phyloP scores from a whole-genome alignment of 1,140 invertebrate genomes.

The Dinothrombium tinctorium region DNA sequence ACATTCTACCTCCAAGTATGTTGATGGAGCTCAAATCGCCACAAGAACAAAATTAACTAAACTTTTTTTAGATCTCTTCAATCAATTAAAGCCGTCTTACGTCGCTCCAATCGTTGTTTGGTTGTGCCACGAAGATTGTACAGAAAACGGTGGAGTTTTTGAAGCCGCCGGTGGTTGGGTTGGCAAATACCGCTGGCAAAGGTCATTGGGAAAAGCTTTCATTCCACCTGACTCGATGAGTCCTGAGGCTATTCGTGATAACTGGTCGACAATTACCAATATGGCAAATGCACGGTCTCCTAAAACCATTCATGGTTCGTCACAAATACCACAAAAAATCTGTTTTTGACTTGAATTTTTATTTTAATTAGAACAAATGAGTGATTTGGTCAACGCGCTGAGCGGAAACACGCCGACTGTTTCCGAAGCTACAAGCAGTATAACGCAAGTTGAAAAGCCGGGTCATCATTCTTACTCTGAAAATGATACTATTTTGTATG shows the following conservation, averaged over 20 bases:
- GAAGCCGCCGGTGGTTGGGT: constrained; percentile 86
- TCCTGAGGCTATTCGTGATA: constrained; percentile 42
- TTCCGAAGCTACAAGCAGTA: too few relatives aligned
- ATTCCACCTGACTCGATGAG: constrained; percentile 23
- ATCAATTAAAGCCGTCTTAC: constrained; percentile 52
- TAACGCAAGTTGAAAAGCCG: constrained; percentile 2
- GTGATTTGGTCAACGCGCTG: background rate
- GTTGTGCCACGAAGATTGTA: constrained; percentile 71
- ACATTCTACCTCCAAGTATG: constrained; percentile 57
- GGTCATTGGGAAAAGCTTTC: constrained; percentile 41
- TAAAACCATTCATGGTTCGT: constrained; percentile 5
- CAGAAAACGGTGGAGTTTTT: constrained; percentile 60
- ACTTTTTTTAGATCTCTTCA: too few relatives aligned
- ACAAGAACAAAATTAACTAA: too few relatives aligned
- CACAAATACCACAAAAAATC: background rate
- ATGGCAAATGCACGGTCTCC: constrained; percentile 35
- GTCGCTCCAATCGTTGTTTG: constrained; percentile 83
- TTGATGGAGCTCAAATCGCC: too few relatives aligned
- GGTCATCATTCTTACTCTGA: constrained; percentile 32
- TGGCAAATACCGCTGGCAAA: constrained; percentile 50
- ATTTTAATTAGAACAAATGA: constrained; percentile 8
- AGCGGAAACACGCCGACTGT: background rate
- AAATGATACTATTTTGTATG: constrained; percentile 64
- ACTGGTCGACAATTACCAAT: constrained; percentile 61
- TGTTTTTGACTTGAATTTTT: constrained; percentile 3